Evolutionary conservation across 1,140 invertebrate genomes (phyloP).

Genomic region (Heliconius congener): DNA sequence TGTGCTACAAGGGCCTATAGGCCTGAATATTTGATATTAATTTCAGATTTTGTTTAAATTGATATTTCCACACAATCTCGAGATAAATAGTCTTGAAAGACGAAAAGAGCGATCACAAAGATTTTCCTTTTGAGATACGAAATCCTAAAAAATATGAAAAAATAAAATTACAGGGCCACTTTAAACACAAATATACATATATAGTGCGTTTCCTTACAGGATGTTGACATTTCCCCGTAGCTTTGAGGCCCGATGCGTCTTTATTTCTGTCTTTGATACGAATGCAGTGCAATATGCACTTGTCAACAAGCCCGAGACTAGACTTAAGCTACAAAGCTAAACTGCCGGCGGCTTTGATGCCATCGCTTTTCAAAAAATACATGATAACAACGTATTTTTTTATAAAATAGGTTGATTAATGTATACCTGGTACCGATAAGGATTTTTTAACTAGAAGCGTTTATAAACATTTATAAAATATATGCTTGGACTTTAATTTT

Average conservation of each 20-base stretch:
- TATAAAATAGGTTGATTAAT: not conserved
- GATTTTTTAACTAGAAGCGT: too few species aligned
- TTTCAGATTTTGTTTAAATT: too few species aligned
- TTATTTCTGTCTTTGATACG: constrained; percentile 44
- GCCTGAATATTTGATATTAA: too few species aligned
- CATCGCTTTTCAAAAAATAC: constrained; percentile 32
- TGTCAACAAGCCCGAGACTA: constrained; percentile 45
- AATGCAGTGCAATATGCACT: constrained; percentile 48
- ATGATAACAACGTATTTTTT: not conserved
- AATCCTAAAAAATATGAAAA: not conserved
- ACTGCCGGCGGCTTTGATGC: constrained; percentile 36
- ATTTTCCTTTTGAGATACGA: too few species aligned
- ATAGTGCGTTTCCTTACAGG: constrained; percentile 7
- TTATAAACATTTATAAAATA: too few species aligned
- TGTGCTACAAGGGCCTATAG: too few species aligned
- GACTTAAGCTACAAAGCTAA: constrained; percentile 32
- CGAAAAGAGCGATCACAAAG: too few species aligned
- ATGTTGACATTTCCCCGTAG: constrained; percentile 26
- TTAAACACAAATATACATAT: not conserved
- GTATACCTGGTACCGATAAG: too few species aligned
- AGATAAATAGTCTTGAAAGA: too few species aligned
- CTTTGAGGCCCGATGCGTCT: constrained; percentile 31
- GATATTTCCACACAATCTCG: too few species aligned
- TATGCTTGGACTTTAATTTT: too few species aligned
- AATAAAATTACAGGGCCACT: not conserved